Percentiles rank a stretch among this genome's conserved stretches.
These are phyloP conservation scores for Axea sp. DNA, from an alignment of 2,888 invertebrate genomes.

Conservation along the genomic window DNA sequence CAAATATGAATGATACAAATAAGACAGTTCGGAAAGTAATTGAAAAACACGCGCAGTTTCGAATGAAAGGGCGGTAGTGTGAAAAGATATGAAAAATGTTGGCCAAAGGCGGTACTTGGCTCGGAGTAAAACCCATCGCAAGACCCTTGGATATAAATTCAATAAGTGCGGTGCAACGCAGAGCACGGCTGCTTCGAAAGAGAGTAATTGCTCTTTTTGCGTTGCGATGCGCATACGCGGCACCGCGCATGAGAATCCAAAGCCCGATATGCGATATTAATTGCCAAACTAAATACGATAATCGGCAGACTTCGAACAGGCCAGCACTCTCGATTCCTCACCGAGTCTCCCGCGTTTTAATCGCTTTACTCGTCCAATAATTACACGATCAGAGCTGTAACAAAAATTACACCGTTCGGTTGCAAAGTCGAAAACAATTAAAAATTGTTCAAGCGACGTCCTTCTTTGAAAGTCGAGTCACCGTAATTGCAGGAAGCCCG, in stretches of 20 bases:
- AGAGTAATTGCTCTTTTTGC: slow-evolving; percentile 2
- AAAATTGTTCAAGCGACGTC: slow-evolving; percentile 4
- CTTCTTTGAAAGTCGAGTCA: too few species aligned
- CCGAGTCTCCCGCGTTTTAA: slow-evolving; percentile 8
- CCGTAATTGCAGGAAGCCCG: too few species aligned
- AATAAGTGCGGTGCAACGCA: slow-evolving; percentile 66
- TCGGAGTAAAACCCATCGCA: slow-evolving; percentile 69
- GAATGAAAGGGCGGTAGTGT: slow-evolving; percentile 55
- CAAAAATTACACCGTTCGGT: slow-evolving; percentile 16
- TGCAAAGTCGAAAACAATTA: slow-evolving; percentile 30
- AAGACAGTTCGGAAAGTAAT: slow-evolving; percentile 17
- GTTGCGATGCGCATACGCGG: slow-evolving; percentile 11
- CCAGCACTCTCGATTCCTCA: slow-evolving; percentile 3
- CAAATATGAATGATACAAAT: slow-evolving; percentile 4
- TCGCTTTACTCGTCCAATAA: slow-evolving; percentile 21
- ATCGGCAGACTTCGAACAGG: slow-evolving; percentile 42
- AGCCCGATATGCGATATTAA: slow-evolving; percentile 65
- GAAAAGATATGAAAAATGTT: slow-evolving; percentile 71
- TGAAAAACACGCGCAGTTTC: slow-evolving; percentile 1
- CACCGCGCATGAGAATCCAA: slow-evolving; percentile 37
- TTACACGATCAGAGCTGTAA: slow-evolving; percentile 26
- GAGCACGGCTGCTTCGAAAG: neutral
- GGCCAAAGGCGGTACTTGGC: slow-evolving; percentile 69
- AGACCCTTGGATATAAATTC: slow-evolving; percentile 71
- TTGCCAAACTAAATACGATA: slow-evolving; percentile 67